Base-by-base conservation (phyloP, 2,888 invertebrate species). In the Chironomus riparius region DNA sequence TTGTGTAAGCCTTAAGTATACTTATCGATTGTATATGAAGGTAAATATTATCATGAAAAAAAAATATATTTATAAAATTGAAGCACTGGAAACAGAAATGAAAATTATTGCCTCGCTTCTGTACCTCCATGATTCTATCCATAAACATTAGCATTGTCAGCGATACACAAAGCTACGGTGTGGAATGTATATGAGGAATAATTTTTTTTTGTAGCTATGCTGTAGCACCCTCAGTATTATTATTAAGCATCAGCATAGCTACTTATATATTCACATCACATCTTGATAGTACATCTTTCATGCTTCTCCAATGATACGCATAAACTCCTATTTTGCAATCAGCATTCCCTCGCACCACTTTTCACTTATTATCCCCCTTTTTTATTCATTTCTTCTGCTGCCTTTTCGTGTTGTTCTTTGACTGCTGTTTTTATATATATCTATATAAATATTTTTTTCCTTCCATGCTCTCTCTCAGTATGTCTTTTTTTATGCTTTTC, bases 221-320 rank as follows among this genome's bases (percentile, higher is more conserved):
- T 38, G 38, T 38, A 38, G 56, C 56, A 56, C 65, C 65, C 65
- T 65, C 65, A 24, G 65, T 24, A 22, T 24, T 65, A 24, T 21
- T 65, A 24, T 65, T 65, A 56, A 18, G 56, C 56, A 56, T 18
- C 56, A 56, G n/a, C 15, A 56, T 24, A 65, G 65, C 74, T 68
- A 47, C 48, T 68, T 74, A 68, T 68, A 74, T 47, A 74, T 74
- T 74, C 74, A 68, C 28, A 62, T 74, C 74, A 61, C 74, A 74
- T 74, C 74, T 74, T 74, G 74, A 74, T 74, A 74, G 68, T 68
- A 74, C 74, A 74, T 74, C 74, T 74, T 74, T 74, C 28, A 65
- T 74, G 74, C 68, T 68, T 65, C 65, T 74, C 68, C 74, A 74
- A 74, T 74, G 74, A 74, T 74, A 74, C 74, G 74, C 65, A 74